These are phyloP conservation scores for Hassar affinis DNA, from an alignment of 2,113 vertebrate genomes.

Conservation along the genomic window DNA sequence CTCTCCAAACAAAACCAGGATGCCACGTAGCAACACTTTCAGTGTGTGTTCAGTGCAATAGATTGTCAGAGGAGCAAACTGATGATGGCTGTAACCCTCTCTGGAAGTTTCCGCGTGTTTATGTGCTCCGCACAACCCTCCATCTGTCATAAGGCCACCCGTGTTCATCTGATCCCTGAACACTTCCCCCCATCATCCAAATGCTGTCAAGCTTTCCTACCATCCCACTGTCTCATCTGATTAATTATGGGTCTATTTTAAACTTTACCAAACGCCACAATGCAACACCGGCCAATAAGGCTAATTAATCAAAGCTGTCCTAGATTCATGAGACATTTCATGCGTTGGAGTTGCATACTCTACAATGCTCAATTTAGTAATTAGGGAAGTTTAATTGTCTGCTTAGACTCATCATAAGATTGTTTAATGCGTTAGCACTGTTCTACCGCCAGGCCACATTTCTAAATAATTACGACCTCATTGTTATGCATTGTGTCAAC, in stretches of 20 bases:
- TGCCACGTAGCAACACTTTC: not conserved
- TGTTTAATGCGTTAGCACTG: not conserved
- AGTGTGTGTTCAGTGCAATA: not conserved
- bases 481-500: constrained; percentile 5
- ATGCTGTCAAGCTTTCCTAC: constrained; percentile 28
- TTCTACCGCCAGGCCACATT: not conserved
- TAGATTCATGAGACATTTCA: constrained; percentile 60
- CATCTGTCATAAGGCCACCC: constrained; percentile 45
- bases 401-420: not conserved
- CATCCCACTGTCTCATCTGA: constrained; percentile 56
- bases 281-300: constrained; percentile 63
- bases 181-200: constrained; percentile 16
- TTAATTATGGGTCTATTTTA: constrained; percentile 73
- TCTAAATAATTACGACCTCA: not conserved
- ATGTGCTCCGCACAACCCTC: constrained; percentile 27
- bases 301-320: constrained; percentile 76
- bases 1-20: not conserved
- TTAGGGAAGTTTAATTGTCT: constrained; percentile 13
- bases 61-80: constrained; percentile 39
- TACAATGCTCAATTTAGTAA: constrained; percentile 11
- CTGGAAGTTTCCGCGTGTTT: constrained; percentile 30
- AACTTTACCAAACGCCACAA: constrained; percentile 66
- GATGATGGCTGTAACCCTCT: constrained; percentile 32
- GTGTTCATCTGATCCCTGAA: constrained; percentile 20
- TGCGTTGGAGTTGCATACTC: constrained; percentile 9